phyloP scores from a whole-genome alignment of 2,797 vertebrate species.

The Miichthys miiuy region DNA sequence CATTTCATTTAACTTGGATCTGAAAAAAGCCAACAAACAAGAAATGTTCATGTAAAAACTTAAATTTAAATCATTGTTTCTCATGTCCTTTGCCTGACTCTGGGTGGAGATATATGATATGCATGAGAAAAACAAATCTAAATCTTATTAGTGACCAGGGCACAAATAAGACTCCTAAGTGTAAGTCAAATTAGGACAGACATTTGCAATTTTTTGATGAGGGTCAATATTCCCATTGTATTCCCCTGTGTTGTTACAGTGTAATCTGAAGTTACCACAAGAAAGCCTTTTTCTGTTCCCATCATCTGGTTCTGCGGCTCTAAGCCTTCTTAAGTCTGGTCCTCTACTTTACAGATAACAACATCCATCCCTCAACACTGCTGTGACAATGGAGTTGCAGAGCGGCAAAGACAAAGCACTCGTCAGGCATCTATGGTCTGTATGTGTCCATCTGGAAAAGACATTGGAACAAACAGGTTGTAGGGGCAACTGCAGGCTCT shows the following conservation, averaged over 20 bases:
- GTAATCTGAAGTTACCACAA: slow-evolving; percentile 23
- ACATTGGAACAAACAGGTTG: slow-evolving; percentile 75
- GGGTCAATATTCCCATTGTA: neutral
- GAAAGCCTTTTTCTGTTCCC: slow-evolving; percentile 35
- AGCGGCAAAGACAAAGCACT: slow-evolving; percentile 62
- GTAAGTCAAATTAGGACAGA: neutral
- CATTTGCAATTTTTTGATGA: slow-evolving; percentile 23
- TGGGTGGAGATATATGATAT: neutral
- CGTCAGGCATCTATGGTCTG: slow-evolving; percentile 53
- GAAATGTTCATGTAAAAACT: neutral
- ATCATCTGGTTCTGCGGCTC: slow-evolving; percentile 41
- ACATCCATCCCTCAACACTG: slow-evolving; percentile 46
- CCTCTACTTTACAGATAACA: slow-evolving; percentile 54
- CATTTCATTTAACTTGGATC: neutral
- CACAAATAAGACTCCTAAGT: neutral
- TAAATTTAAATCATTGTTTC: neutral
- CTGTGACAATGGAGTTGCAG: slow-evolving; percentile 61
- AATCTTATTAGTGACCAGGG: neutral
- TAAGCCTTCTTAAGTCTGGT: slow-evolving; percentile 39
- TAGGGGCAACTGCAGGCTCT: slow-evolving; percentile 66
- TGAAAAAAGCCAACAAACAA: neutral
- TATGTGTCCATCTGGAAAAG: slow-evolving; percentile 81
- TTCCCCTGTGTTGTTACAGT: slow-evolving; percentile 5
- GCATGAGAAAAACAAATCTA: neutral
- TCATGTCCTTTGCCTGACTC: neutral